Conservation (phyloP, 2,113 vertebrate species). For the Datnioides undecimradiatus region DNA sequence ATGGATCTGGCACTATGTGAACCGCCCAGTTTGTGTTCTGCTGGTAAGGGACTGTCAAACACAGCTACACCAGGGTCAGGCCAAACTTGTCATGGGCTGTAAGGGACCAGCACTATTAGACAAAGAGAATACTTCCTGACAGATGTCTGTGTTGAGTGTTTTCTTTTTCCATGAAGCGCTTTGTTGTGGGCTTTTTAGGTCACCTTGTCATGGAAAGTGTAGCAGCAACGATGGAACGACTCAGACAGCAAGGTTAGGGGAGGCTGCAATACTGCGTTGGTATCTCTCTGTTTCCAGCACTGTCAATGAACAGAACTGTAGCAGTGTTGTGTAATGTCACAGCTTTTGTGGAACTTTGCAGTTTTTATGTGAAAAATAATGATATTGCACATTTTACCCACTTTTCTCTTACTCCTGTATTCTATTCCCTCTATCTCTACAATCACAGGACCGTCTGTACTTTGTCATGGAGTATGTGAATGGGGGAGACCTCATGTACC, state of each 20-base stretch:
- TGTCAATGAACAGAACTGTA: neutral
- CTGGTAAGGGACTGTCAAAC: constrained; percentile 26
- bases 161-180: constrained; percentile 48
- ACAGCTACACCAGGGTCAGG: constrained; percentile 31
- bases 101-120: constrained; percentile 35
- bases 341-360: neutral
- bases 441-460: constrained; percentile 93
- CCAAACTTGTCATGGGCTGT: constrained; percentile 52
- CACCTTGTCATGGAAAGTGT: constrained; percentile 67
- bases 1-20: constrained; percentile 17
- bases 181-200: constrained; percentile 64
- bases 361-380: neutral
- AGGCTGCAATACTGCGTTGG: neutral
- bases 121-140: constrained; percentile 62
- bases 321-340: neutral
- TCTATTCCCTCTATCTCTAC: neutral
- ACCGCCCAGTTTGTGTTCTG: constrained; percentile 22
- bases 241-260: constrained; percentile 36
- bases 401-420: neutral
- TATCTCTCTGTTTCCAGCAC: neutral
- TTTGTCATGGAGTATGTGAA: constrained; percentile 99
- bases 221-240: constrained; percentile 36
- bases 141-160: constrained; percentile 61
- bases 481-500: constrained; percentile 97
- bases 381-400: neutral